Conservation (phyloP, 2,797 vertebrate species). For the Platalea minor region DNA sequence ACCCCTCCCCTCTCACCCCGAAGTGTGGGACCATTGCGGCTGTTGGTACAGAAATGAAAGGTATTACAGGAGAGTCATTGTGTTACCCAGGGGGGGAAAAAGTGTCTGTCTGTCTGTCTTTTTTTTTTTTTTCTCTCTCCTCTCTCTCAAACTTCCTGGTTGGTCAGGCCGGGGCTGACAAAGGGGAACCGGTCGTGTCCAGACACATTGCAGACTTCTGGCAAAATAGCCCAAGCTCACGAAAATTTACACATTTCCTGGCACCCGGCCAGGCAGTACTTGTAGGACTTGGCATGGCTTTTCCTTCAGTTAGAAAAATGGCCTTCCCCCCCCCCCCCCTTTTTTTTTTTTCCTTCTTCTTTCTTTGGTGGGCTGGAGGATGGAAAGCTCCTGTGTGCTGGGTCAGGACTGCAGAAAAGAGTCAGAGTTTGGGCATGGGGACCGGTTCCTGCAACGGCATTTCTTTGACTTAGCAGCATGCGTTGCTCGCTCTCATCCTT, state of each 20-base stretch:
- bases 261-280: constrained; percentile 81
- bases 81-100: not conserved
- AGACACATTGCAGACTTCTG: constrained; percentile 84
- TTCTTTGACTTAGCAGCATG: constrained; percentile 23
- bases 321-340: constrained; percentile 11
- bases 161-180: constrained; percentile 73
- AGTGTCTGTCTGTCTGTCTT: not conserved
- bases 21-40: not conserved
- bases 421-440: constrained; percentile 73
- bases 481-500: not conserved
- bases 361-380: constrained; percentile 67
- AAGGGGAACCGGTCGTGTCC: constrained; percentile 78
- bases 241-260: constrained; percentile 84
- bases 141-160: constrained; percentile 73
- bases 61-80: constrained; percentile 57
- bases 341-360: not conserved
- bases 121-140: not conserved
- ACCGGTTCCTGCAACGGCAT: constrained; percentile 68
- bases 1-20: not conserved
- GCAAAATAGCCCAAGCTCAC: constrained; percentile 81
- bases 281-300: constrained; percentile 86
- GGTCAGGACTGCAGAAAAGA: constrained; percentile 83
- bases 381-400: constrained; percentile 72
- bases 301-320: constrained; percentile 87
- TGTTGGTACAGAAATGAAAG: constrained; percentile 30